phyloP scores from a whole-genome alignment of 2,113 vertebrate species.

The Eretmochelys imbricata region DNA sequence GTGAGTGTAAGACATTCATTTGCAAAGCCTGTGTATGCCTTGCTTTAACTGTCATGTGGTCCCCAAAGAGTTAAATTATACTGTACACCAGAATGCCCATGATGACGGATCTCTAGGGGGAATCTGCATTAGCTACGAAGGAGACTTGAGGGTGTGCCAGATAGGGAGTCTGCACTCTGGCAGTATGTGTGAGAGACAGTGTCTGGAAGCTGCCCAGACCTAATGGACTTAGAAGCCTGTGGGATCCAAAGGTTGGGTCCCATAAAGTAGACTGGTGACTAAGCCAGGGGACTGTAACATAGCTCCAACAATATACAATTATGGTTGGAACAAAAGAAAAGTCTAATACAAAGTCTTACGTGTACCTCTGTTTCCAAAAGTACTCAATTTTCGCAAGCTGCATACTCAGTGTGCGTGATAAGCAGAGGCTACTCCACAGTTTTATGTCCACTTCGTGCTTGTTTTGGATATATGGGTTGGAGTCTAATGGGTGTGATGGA shows the following conservation, averaged over 20 bases:
- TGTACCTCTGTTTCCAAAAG: neutral
- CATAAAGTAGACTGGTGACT: neutral
- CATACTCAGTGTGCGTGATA: neutral
- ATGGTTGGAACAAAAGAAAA: neutral
- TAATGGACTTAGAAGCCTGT: neutral
- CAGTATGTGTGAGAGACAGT: neutral
- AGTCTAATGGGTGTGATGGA: fast-evolving
- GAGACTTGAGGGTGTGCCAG: too few species aligned
- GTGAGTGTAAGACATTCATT: neutral
- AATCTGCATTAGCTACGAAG: neutral
- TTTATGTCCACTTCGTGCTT: neutral
- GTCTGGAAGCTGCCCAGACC: neutral
- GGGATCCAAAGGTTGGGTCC: neutral
- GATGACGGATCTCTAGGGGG: too few species aligned
- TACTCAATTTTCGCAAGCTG: neutral
- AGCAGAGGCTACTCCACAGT: neutral
- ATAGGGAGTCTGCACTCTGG: too few species aligned
- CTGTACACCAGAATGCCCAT: too few species aligned
- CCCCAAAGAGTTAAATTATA: too few species aligned
- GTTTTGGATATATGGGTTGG: neutral
- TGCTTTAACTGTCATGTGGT: too few species aligned
- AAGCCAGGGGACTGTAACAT: neutral
- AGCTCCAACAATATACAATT: neutral
- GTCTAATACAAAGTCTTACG: neutral
- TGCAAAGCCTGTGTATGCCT: too few species aligned